Evolutionary conservation across 2,888 invertebrate species (phyloP).

Genomic region (Marasmarcha lunaedactyla): DNA sequence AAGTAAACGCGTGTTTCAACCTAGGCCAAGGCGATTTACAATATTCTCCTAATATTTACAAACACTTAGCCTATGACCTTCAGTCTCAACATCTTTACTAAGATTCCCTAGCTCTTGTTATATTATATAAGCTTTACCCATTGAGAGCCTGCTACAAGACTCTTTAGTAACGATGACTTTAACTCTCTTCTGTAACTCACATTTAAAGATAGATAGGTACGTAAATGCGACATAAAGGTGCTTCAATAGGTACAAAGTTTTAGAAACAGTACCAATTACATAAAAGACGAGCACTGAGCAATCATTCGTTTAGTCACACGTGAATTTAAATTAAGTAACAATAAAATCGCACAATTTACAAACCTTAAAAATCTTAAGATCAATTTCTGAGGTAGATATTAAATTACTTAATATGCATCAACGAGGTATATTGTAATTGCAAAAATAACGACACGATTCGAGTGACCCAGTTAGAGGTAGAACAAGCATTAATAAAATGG

Average conservation of each 20-base stretch:
- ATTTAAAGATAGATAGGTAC: constrained; percentile 32
- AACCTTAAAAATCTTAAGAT: constrained; percentile 66
- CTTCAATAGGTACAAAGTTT: constrained; percentile 30
- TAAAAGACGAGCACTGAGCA: constrained; percentile 49
- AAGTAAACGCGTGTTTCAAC: constrained; percentile 48
- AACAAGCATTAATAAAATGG: not conserved
- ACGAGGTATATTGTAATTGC: constrained; percentile 58
- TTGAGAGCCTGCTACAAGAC: constrained; percentile 54
- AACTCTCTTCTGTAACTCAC: not conserved
- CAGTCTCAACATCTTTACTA: constrained; percentile 63
- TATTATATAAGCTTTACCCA: constrained; percentile 49
- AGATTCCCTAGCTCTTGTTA: constrained; percentile 54
- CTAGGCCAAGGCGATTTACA: constrained; percentile 63
- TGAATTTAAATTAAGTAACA: constrained; percentile 64
- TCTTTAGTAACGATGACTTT: constrained; percentile 56
- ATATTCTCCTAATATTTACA: constrained; percentile 69
- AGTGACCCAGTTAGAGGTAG: constrained; percentile 18
- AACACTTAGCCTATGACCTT: constrained; percentile 65
- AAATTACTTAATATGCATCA: constrained; percentile 61
- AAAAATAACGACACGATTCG: constrained; percentile 28
- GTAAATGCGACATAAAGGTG: constrained; percentile 33
- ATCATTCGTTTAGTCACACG: constrained; percentile 53
- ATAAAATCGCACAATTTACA: constrained; percentile 54
- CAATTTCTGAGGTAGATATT: constrained; percentile 66
- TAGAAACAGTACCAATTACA: constrained; percentile 21